Evolutionary conservation across 2,888 invertebrate species (phyloP).

Genomic region (Troides aeacus): DNA sequence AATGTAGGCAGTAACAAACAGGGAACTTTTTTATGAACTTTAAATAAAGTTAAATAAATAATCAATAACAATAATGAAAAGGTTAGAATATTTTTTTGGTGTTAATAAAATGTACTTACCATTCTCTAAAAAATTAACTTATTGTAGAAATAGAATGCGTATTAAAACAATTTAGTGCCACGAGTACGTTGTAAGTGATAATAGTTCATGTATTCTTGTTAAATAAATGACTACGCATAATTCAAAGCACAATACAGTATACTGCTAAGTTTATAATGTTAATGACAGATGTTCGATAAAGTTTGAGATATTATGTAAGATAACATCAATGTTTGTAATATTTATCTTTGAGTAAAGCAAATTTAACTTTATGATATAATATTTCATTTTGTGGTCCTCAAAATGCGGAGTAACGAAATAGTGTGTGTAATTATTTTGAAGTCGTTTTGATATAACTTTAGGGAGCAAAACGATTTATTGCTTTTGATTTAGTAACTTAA

Average conservation of each 20-base stretch:
- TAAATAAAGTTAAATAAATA: background rate
- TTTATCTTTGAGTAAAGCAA: constrained; percentile 14
- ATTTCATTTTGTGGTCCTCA: background rate
- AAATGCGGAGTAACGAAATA: background rate
- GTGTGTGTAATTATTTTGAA: background rate
- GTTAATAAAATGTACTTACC: background rate
- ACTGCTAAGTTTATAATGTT: constrained; percentile 5
- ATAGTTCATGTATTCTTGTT: constrained; percentile 5
- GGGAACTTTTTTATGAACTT: background rate
- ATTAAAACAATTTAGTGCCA: background rate
- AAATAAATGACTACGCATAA: constrained; percentile 17
- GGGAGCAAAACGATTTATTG: background rate
- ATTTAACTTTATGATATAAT: constrained; percentile 1
- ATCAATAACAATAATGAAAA: background rate
- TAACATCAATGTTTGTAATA: constrained; percentile 19
- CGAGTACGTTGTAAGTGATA: background rate
- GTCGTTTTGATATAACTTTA: background rate
- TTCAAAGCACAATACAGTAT: constrained; percentile 6
- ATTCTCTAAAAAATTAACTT: background rate
- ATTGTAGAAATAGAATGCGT: background rate
- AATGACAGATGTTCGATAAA: constrained; percentile 22
- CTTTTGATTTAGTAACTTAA: background rate
- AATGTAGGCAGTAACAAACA: background rate
- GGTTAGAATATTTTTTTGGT: background rate
- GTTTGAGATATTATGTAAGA: constrained; percentile 6